Evolutionary conservation across 92 coral and sea anemone species (phyloP).

Genomic region (Porites cylindrica): DNA sequence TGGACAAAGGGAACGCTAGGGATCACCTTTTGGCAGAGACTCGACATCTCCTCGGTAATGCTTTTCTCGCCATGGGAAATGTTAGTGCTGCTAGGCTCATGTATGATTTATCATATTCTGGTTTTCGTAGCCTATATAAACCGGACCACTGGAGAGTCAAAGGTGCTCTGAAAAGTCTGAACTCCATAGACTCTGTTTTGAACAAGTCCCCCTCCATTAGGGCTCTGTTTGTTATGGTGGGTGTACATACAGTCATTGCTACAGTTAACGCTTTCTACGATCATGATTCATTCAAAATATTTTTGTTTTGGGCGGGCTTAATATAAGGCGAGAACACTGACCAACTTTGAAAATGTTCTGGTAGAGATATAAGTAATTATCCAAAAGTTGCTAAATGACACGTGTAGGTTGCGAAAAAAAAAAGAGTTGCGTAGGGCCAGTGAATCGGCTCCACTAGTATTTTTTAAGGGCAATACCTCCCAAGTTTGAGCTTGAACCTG

Average conservation of each 20-base stretch:
- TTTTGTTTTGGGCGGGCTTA: neutral
- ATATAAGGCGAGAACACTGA: neutral
- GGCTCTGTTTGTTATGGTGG: neutral
- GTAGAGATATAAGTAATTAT: too few species aligned
- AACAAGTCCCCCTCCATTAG: neutral
- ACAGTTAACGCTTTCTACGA: neutral
- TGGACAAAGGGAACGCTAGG: conserved; percentile 21
- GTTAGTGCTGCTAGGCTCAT: conserved; percentile 30
- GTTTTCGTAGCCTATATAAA: conserved; percentile 47
- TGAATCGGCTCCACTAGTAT: too few species aligned
- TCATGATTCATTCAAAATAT: neutral
- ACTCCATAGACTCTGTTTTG: conserved; percentile 9
- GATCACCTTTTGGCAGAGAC: conserved; percentile 70
- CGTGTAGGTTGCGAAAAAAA: too few species aligned
- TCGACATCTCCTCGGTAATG: conserved; percentile 61
- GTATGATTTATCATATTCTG: conserved; percentile 48
- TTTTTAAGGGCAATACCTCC: too few species aligned
- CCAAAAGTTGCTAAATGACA: too few species aligned
- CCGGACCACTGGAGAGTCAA: conserved; percentile 66
- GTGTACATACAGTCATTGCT: neutral
- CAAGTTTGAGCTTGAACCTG: too few species aligned
- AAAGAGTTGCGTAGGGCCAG: too few species aligned
- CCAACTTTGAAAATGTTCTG: too few species aligned
- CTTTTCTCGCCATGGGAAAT: conserved; percentile 40
- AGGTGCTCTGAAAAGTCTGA: conserved; percentile 17